phyloP scores from a whole-genome alignment of 2,888 invertebrate genomes.

The Chalcis sispes region DNA sequence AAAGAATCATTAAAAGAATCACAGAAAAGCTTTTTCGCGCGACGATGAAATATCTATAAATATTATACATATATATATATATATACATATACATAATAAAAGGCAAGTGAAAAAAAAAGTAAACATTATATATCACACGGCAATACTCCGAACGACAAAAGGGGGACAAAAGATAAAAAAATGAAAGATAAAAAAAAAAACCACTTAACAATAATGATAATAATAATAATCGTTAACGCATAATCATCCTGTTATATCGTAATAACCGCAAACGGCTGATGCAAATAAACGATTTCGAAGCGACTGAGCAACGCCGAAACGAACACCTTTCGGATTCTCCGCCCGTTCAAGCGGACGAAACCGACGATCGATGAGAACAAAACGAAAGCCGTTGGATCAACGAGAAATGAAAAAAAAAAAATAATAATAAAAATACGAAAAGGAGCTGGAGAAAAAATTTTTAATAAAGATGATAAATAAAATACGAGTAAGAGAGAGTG shows the following conservation, averaged over 20 bases:
- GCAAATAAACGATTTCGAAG: not conserved
- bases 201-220: slow-evolving; percentile 8
- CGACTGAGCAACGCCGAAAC: not conserved
- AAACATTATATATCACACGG: slow-evolving; percentile 3
- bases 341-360: not conserved
- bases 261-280: not conserved
- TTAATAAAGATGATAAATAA: too few relatives aligned
- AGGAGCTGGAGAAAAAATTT: too few relatives aligned
- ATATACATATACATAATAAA: slow-evolving; percentile 1
- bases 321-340: too few relatives aligned
- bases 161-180: slow-evolving; percentile 8
- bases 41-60: too few relatives aligned
- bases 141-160: slow-evolving; percentile 33
- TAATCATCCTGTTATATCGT: slow-evolving; percentile 12
- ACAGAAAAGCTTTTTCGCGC: too few relatives aligned
- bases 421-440: too few relatives aligned
- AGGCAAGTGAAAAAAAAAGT: slow-evolving; percentile 2
- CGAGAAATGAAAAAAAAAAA: too few relatives aligned
- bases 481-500: too few relatives aligned
- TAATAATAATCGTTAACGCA: slow-evolving; percentile 32
- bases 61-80: too few relatives aligned
- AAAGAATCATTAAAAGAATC: too few relatives aligned
- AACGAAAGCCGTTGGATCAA: too few relatives aligned
- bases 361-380: too few relatives aligned
- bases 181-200: not conserved